phyloP scores from a whole-genome alignment of 2,113 vertebrate genomes.

The Pseudonaja textilis region DNA sequence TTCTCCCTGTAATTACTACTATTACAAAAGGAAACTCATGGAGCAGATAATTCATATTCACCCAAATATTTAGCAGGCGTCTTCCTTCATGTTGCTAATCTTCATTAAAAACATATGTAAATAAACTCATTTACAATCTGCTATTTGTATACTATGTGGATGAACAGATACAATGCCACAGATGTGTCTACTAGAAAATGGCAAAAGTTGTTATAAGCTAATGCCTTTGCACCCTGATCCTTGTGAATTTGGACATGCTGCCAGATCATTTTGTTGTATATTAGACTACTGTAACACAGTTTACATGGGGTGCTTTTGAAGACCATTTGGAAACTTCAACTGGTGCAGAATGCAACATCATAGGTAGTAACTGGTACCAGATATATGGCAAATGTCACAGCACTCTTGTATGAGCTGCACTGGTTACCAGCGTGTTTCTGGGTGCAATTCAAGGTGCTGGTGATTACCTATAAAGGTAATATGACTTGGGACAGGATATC shows the following conservation, averaged over 20 bases:
- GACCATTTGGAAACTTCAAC: neutral
- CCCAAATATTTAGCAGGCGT: constrained; percentile 9
- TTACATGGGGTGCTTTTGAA: neutral
- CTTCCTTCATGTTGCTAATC: constrained; percentile 14
- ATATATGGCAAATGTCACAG: neutral
- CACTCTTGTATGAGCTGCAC: neutral
- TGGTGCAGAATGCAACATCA: neutral
- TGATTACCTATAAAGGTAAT: neutral
- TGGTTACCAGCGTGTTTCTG: neutral
- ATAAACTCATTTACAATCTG: neutral
- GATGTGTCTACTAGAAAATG: neutral
- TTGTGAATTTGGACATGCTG: neutral
- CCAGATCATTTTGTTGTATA: neutral
- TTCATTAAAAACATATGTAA: constrained; percentile 4
- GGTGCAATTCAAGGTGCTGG: neutral
- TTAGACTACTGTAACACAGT: neutral
- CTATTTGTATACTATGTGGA: neutral
- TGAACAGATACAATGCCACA: neutral
- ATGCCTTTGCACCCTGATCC: neutral
- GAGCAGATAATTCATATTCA: constrained; percentile 1
- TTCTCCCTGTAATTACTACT: constrained; percentile 7
- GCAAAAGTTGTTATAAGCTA: neutral
- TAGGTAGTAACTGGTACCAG: neutral
- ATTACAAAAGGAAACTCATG: constrained; percentile 18
- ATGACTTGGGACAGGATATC: neutral